These are phyloP conservation scores for Hylaeus volcanicus DNA, from an alignment of 1,140 invertebrate species.

Conservation along the genomic window DNA sequence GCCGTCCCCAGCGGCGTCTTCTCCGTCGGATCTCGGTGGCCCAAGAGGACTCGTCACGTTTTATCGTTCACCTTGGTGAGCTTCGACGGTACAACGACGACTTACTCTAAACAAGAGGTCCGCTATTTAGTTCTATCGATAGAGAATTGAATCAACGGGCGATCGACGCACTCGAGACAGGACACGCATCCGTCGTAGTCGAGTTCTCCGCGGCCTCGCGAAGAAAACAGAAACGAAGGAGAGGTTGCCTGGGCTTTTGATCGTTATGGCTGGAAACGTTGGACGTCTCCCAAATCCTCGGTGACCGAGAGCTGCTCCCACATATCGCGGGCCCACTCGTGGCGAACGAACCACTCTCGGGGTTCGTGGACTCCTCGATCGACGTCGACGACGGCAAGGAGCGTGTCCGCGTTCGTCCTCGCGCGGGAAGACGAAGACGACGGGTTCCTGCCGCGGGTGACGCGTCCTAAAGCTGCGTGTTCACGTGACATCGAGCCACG, in stretches of 20 bases:
- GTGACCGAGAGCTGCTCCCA: not conserved
- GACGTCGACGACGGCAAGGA: conserved; percentile 4
- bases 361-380: no score
- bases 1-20: not conserved
- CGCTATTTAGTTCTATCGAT: conserved; percentile 45
- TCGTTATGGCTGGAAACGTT: conserved; percentile 60
- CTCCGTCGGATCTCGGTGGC: conserved; percentile 29
- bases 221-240: conserved; percentile 44
- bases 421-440: conserved; percentile 26
- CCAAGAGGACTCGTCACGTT: conserved; percentile 53
- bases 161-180: not conserved
- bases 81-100: conserved; percentile 49
- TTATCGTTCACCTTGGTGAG: conserved; percentile 30
- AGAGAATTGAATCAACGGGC: conserved; percentile 21
- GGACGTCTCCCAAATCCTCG: no score
- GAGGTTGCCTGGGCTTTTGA: conserved; percentile 13
- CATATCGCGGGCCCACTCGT: conserved; percentile 5
- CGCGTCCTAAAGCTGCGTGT: not conserved
- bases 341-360: conserved; percentile 18
- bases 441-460: not conserved
- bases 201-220: not conserved
- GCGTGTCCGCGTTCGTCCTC: conserved; percentile 21
- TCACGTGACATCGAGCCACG: no score
- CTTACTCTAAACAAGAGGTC: conserved; percentile 51
- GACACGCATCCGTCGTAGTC: conserved; percentile 5